Conservation (phyloP, 1,140 invertebrate genomes). For the Artemia franciscana region DNA sequence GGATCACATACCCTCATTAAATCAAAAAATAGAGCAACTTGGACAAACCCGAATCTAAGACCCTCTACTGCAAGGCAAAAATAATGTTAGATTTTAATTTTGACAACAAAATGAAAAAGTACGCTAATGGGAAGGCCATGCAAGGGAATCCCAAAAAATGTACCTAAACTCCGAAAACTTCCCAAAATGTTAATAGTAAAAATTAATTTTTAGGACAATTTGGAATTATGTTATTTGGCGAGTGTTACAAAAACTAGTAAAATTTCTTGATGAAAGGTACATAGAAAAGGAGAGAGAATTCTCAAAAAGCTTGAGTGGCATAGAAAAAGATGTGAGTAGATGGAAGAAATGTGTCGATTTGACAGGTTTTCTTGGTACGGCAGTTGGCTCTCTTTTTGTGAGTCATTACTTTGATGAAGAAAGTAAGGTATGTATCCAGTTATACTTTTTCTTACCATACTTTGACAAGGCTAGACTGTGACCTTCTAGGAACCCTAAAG, state of each 20-base stretch:
- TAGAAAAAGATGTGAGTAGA: conserved; percentile 42
- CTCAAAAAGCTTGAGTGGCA: conserved; percentile 49
- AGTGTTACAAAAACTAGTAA: conserved; percentile 46
- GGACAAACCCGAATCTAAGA: no score
- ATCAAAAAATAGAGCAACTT: no score
- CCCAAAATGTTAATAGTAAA: no score
- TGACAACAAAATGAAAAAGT: no score
- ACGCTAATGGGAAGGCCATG: no score
- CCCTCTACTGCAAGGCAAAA: no score
- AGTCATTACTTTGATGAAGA: conserved; percentile 57
- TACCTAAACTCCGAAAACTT: no score
- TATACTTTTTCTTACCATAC: neutral
- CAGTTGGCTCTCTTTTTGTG: conserved; percentile 55
- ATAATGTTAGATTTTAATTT: no score
- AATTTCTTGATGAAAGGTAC: conserved; percentile 58
- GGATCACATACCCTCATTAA: no score
- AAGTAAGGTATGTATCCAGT: conserved; percentile 34
- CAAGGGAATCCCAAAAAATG: no score
- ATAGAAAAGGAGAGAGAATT: conserved; percentile 50
- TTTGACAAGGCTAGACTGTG: neutral
- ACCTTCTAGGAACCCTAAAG: neutral
- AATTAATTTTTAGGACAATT: conserved; percentile 36
- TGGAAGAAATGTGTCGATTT: conserved; percentile 64
- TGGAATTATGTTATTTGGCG: conserved; percentile 68
- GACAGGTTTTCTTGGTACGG: conserved; percentile 61